phyloP scores from a whole-genome alignment of 53 echinoderm and acorn worm species.

The Luidia sarsii region DNA sequence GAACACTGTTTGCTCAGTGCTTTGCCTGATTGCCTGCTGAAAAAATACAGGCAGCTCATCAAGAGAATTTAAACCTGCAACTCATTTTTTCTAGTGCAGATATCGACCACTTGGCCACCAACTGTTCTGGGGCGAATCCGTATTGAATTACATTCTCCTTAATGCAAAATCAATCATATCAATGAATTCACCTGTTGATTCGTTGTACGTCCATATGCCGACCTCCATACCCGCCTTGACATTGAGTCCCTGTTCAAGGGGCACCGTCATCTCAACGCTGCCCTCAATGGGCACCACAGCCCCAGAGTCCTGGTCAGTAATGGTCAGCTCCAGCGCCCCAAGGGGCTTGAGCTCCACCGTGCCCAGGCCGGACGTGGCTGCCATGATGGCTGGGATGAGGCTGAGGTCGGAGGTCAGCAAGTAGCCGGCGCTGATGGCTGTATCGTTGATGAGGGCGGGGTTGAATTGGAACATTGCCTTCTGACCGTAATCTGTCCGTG shows the following conservation, averaged over 20 bases:
- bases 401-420: slow-evolving; percentile 15
- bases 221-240: slow-evolving; percentile 40
- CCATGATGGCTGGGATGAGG: slow-evolving; percentile 15
- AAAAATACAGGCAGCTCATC: too few species aligned
- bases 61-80: too few species aligned
- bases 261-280: slow-evolving; percentile 32
- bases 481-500: slow-evolving; percentile 11
- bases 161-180: too few species aligned
- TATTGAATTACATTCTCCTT: too few species aligned
- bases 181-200: slow-evolving; percentile 27
- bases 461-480: slow-evolving; percentile 25
- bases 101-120: too few species aligned
- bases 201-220: slow-evolving; percentile 34
- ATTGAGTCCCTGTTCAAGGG: slow-evolving; percentile 9
- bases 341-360: not conserved
- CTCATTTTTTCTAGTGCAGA: too few species aligned
- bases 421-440: slow-evolving; percentile 13
- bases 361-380: not conserved
- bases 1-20: too few species aligned
- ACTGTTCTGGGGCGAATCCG: too few species aligned
- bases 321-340: slow-evolving; percentile 43
- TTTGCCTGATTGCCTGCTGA: too few species aligned
- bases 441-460: slow-evolving; percentile 21
- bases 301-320: slow-evolving; percentile 25
- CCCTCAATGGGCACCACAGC: slow-evolving; percentile 5